phyloP scores from a whole-genome alignment of 2,797 vertebrate genomes.

The Megaceryle alcyon region DNA sequence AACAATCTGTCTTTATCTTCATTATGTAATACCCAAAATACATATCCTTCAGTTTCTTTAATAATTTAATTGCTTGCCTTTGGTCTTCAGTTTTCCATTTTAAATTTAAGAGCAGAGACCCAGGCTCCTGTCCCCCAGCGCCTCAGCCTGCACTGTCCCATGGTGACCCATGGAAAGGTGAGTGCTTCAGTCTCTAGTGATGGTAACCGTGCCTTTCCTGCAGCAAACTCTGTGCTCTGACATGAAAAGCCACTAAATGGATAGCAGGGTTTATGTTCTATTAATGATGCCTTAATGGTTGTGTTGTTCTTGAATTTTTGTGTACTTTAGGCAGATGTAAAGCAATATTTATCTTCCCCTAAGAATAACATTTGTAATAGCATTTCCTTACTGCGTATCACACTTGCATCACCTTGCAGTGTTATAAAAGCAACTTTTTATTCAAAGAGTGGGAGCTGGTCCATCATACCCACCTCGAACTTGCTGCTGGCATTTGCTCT shows the following conservation, averaged over 20 bases:
- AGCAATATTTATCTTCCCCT: neutral
- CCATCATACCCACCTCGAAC: neutral
- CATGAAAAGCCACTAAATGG: fast-evolving
- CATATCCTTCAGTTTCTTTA: neutral
- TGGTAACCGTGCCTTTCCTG: neutral
- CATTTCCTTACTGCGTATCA: neutral
- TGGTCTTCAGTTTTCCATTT: neutral
- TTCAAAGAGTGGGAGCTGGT: neutral
- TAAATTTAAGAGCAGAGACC: neutral
- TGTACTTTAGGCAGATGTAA: neutral
- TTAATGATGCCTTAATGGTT: neutral
- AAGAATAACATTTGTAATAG: neutral
- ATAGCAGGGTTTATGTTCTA: neutral
- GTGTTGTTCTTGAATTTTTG: neutral
- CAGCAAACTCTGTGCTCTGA: fast-evolving
- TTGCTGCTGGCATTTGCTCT: neutral
- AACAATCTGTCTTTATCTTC: neutral
- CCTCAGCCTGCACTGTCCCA: neutral
- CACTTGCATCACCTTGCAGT: neutral
- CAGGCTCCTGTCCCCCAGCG: fast-evolving
- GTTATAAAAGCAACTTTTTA: neutral
- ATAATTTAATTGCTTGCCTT: neutral
- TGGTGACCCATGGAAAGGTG: fast-evolving
- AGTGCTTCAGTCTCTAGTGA: neutral
- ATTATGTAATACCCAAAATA: neutral